Conservation (phyloP, 2,888 invertebrate species). For the Synanthedon myopaeformis region DNA sequence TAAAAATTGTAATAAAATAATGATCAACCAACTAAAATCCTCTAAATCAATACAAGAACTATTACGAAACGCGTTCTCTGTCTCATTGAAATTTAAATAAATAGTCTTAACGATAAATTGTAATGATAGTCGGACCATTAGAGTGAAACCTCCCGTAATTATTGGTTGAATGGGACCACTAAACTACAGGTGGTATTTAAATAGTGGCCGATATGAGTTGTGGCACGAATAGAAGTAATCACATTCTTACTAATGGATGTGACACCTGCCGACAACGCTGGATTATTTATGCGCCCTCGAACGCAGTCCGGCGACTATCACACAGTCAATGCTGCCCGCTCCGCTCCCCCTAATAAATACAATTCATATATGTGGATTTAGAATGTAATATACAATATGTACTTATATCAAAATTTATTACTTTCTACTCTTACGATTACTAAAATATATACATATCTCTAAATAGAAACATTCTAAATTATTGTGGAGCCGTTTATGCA, state of each 20-base stretch:
- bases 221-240: not conserved
- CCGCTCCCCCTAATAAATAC: too few relatives aligned
- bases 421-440: too few relatives aligned
- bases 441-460: too few relatives aligned
- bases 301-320: not conserved
- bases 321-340: not conserved
- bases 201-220: slow-evolving; percentile 21
- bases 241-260: not conserved
- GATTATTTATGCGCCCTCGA: not conserved
- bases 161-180: slow-evolving; percentile 27
- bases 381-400: too few relatives aligned
- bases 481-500: too few relatives aligned
- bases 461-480: too few relatives aligned
- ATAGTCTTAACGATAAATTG: slow-evolving; percentile 40
- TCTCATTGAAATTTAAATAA: slow-evolving; percentile 37
- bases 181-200: slow-evolving; percentile 55
- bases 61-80: slow-evolving; percentile 20
- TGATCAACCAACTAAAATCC: not conserved
- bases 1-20: too few relatives aligned
- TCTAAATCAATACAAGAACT: slow-evolving; percentile 30
- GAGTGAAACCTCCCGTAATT: slow-evolving; percentile 43
- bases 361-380: too few relatives aligned
- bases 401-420: too few relatives aligned
- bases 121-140: slow-evolving; percentile 38
- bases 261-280: not conserved